These are phyloP conservation scores for Chaetophractus vellerosus DNA, from an alignment of 2,797 vertebrate genomes.

Conservation along the genomic window DNA sequence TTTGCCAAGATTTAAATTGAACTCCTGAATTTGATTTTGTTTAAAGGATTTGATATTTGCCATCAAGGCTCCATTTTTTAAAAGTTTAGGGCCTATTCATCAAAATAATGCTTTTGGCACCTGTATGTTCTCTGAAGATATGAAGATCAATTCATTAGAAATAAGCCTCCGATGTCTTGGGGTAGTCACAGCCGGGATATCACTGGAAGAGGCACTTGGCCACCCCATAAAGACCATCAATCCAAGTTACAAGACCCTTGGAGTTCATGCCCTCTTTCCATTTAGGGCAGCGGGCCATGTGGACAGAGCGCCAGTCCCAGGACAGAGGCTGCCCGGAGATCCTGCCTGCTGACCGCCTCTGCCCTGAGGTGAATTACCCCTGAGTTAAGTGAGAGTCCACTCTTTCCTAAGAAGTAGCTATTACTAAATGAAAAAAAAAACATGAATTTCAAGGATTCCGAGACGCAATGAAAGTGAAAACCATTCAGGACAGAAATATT, in stretches of 20 bases:
- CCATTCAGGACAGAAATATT: slow-evolving; percentile 6
- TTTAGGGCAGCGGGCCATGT: background rate
- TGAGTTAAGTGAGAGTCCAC: slow-evolving; percentile 6
- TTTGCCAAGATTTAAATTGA: slow-evolving; percentile 86
- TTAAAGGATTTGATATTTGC: slow-evolving; percentile 77
- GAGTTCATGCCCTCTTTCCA: background rate
- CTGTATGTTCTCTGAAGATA: background rate
- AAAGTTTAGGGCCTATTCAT: slow-evolving; percentile 42
- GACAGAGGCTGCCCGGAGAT: background rate
- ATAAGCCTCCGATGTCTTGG: background rate
- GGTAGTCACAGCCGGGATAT: background rate
- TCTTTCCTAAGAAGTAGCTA: background rate
- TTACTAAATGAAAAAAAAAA: slow-evolving; percentile 11
- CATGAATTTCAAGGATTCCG: background rate
- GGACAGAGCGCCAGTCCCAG: background rate
- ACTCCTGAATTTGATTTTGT: slow-evolving; percentile 79
- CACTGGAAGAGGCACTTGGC: background rate
- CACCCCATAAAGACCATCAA: background rate
- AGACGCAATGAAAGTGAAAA: slow-evolving; percentile 10
- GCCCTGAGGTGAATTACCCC: slow-evolving; percentile 17
- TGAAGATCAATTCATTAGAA: slow-evolving; percentile 56
- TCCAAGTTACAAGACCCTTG: background rate
- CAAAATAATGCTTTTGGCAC: slow-evolving; percentile 68
- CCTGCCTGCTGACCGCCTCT: background rate
- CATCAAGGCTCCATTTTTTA: background rate